phyloP scores from a whole-genome alignment of 2,888 invertebrate species.

The Augochlorella aurata region DNA sequence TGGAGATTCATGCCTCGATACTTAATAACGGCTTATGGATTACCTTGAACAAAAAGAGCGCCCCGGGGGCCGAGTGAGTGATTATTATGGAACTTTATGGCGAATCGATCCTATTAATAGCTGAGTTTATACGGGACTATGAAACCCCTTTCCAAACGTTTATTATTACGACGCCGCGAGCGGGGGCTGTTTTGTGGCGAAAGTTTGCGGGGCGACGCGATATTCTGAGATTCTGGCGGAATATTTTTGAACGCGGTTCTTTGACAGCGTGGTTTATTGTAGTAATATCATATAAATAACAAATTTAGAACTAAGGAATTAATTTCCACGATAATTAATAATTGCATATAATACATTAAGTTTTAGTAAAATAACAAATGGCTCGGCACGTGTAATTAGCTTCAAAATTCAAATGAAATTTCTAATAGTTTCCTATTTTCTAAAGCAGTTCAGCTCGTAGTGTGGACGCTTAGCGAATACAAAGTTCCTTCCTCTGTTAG shows the following conservation, averaged over 20 bases:
- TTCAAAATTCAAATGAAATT: background rate
- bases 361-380: no score
- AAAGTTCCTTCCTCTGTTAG: background rate
- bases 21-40: conserved; percentile 12
- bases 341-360: no score
- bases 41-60: background rate
- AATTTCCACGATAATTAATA: no score
- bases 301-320: no score
- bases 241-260: no score
- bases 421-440: background rate
- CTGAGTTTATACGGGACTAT: background rate
- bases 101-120: background rate
- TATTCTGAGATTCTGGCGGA: no score
- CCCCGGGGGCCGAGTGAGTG: background rate
- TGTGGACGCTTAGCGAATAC: background rate
- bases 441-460: background rate
- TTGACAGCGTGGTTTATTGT: no score
- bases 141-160: background rate
- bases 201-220: no score
- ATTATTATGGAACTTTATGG: conserved; percentile 6
- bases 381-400: background rate
- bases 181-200: no score
- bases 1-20: background rate
- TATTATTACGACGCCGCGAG: no score
- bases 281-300: no score